Base-by-base conservation (phyloP, 1,140 invertebrate genomes). In the Ceratina calcarata region DNA sequence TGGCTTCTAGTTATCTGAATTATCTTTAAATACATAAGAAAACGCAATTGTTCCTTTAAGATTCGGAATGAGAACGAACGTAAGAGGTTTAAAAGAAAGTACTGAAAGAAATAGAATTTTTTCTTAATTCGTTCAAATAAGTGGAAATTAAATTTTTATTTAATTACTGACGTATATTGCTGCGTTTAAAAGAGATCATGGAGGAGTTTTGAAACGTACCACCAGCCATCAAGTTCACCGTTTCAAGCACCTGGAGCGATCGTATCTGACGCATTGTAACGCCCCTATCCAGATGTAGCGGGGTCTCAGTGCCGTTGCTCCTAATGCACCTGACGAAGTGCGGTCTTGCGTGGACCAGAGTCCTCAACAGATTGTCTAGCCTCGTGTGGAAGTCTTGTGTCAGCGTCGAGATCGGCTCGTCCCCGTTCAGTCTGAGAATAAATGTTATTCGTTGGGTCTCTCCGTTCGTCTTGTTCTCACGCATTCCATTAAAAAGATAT, bases 301-400 rank as follows among this genome's bases (percentile, higher is more conserved):
- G 94, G 12, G 94, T 95, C 92, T 98, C 97, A 6, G 94, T 94
- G 24, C 95, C 94, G 91, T 98, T 98, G 86, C 97, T 97, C 87
- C 97, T 95, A 70, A 99, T 95, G 91, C 98, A 99, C 49, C 97
- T 94, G 69, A 99, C 96, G 93, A 99, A 99, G 93, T 99, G 98
- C 13, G 98, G 98, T 80, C 97, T 95, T 20, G 98, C 97, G 92
- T 98, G 97, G 55, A 98, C 97, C 80, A 99, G 91, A 37, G 97
- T 98, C 79, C 98, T 94, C 83, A 99, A 92, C 81, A 99, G 93
- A 93, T 98, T 98, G 92, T 99, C 98, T 65, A 99, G 93, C 57
- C 98, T 94, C 58, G 97, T 98, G 91, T 98, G 98, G 89, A 99
- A 99, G 93, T 99, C 98, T 94, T 98, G 97, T 51, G 98, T 98